Percentiles rank a stretch among this genome's conserved stretches.
Conservation (phyloP, 23 tunicate species). For the Oikopleura dioica region DNA sequence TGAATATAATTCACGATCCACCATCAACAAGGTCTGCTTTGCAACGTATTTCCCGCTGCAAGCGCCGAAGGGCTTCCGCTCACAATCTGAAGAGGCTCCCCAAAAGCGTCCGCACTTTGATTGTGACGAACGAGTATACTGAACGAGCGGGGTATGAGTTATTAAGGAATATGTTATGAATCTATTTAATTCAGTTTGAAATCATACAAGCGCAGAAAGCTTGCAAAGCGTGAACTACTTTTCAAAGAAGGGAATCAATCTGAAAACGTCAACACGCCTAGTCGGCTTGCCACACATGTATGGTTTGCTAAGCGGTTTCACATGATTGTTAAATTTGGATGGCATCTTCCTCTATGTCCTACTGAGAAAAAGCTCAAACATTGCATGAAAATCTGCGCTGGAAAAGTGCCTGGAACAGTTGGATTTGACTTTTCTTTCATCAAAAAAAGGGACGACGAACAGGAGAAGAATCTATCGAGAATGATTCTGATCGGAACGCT, state of each 20-base stretch:
- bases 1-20: not conserved
- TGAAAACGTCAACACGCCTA: too few relatives aligned
- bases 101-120: not conserved
- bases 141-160: too few relatives aligned
- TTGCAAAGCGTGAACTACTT: too few relatives aligned
- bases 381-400: not conserved
- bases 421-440: not conserved
- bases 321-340: not conserved
- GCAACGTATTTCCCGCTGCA: constrained; percentile 11
- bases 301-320: constrained; percentile 12
- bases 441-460: too few relatives aligned
- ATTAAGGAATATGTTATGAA: too few relatives aligned
- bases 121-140: too few relatives aligned
- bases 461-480: too few relatives aligned
- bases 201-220: too few relatives aligned
- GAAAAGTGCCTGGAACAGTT: not conserved
- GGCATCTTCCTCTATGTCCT: not conserved
- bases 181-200: too few relatives aligned
- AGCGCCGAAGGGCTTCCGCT: not conserved
- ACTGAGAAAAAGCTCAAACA: constrained; percentile 6
- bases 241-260: too few relatives aligned
- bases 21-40: not conserved
- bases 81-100: not conserved
- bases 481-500: too few relatives aligned
- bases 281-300: too few relatives aligned